Base-by-base conservation (phyloP, 2,888 invertebrate species). In the Halictus quadricinctus region DNA sequence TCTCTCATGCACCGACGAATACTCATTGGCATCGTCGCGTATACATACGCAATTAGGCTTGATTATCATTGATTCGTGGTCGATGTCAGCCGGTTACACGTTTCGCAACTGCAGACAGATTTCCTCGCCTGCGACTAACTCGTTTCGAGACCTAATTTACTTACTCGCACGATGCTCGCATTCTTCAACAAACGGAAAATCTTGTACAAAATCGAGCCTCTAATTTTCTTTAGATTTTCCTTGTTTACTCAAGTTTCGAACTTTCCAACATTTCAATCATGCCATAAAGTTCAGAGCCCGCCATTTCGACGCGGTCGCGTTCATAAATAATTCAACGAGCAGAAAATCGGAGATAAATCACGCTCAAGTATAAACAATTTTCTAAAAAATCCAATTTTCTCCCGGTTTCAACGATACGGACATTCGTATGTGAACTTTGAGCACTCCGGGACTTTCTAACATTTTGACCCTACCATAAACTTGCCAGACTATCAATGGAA, bases 41-140 rank as follows among this genome's bases (percentile, higher is more conserved):
- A 84, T 60, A 79, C 79, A 85, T 85, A 74, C 70, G 48, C 72
- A 78, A 84, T 85, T 85, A 85, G 64, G 29, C 72, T 48, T 46
- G 80, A 85, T 84, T 84, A 85, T 78, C 75, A 84, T 79, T 72
- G 83, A 75, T 66, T 75, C 72, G 48, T 41, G 70, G 21, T 25
- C 69, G 72, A 72, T 73, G 79, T 73, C 73, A 73, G 46, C 13
- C 69, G 50, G 41, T 21, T 69, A 46, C 85, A 4, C 58, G 46
- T 85, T 84, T 72, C 75, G 72, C 66, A 75, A 75, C 18, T 50
- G 43, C 10, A 36, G n/a, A 18, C 18, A 2, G 41, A 76, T 64
- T 60, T 79, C 54, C 73, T 76, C 69, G 18, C 8, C 29, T 18
- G 8, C 50, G 29, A 41, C 66, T 66, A 43, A 15, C 18, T 36